Percentiles rank a stretch among this genome's conserved stretches.
Conservation (phyloP, 1,140 invertebrate genomes). For the Aphidius ervi region DNA sequence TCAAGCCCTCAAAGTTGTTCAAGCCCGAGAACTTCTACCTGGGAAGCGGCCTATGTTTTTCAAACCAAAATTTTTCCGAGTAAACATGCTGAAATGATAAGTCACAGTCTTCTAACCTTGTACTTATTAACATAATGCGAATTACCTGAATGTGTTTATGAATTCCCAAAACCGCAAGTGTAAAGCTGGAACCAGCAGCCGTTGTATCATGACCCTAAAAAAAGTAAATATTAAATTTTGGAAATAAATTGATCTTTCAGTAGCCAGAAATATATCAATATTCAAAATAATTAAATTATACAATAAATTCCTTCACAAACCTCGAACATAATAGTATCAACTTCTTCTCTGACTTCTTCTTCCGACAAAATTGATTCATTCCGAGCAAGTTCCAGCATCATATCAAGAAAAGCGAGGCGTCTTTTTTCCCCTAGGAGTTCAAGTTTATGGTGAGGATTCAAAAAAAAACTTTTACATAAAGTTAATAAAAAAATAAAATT, state of each 20-base stretch:
- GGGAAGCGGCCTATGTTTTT: too few relatives aligned
- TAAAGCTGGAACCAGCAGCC: slow-evolving; percentile 74
- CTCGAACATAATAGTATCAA: slow-evolving; percentile 86
- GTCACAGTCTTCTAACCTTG: too few relatives aligned
- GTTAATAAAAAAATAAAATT: background rate
- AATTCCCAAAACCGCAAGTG: slow-evolving; percentile 69
- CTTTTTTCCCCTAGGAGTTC: slow-evolving; percentile 60
- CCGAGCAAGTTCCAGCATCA: slow-evolving; percentile 69
- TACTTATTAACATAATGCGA: too few relatives aligned
- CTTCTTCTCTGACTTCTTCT: slow-evolving; percentile 79
- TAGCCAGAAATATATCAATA: background rate
- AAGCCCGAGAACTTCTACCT: too few relatives aligned
- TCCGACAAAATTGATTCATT: slow-evolving; percentile 62
- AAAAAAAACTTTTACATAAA: background rate
- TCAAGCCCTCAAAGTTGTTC: too few relatives aligned
- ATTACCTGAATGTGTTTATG: slow-evolving; percentile 67
- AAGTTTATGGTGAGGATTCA: background rate
- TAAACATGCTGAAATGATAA: too few relatives aligned
- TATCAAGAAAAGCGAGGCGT: slow-evolving; percentile 79
- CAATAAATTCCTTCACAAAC: slow-evolving; percentile 48
- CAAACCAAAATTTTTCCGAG: too few relatives aligned
- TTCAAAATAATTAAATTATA: background rate
- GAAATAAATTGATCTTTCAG: slow-evolving; percentile 4
- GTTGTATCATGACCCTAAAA: slow-evolving; percentile 84
- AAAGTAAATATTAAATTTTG: background rate